Conservation (phyloP, 2,797 vertebrate species). For the Picus viridis region DNA sequence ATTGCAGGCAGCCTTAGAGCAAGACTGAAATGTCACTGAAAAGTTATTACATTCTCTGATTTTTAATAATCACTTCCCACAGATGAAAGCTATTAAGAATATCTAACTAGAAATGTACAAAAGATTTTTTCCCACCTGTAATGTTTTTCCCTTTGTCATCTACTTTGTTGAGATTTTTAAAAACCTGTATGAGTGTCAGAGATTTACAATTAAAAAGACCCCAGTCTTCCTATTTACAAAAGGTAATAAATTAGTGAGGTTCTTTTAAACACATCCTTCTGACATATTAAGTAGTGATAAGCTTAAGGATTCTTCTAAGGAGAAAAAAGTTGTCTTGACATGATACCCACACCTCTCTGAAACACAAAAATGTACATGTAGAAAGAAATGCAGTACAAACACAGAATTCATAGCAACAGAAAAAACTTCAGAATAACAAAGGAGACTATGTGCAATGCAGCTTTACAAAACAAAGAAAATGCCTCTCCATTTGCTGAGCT, state of each 20-base stretch:
- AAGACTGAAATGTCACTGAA: conserved; percentile 30
- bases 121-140: conserved; percentile 7
- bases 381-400: not conserved
- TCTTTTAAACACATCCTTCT: not conserved
- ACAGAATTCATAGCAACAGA: conserved; percentile 17
- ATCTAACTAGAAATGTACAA: conserved; percentile 16
- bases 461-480: conserved; percentile 26
- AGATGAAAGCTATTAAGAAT: not conserved
- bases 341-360: not conserved
- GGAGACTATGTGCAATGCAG: not conserved
- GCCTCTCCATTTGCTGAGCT: not conserved
- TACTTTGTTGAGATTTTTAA: conserved; percentile 21
- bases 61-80: not conserved
- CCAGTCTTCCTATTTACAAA: conserved; percentile 35
- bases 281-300: conserved; percentile 9
- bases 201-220: not conserved
- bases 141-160: not conserved
- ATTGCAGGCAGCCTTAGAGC: conserved; percentile 14
- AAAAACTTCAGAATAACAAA: not conserved
- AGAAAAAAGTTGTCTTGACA: not conserved
- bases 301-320: not conserved
- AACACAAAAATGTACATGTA: not conserved
- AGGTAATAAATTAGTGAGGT: conserved; percentile 41
- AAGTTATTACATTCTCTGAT: conserved; percentile 11
- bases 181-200: not conserved